Conservation (phyloP, 2,113 vertebrate species). For the Danio rerio region DNA sequence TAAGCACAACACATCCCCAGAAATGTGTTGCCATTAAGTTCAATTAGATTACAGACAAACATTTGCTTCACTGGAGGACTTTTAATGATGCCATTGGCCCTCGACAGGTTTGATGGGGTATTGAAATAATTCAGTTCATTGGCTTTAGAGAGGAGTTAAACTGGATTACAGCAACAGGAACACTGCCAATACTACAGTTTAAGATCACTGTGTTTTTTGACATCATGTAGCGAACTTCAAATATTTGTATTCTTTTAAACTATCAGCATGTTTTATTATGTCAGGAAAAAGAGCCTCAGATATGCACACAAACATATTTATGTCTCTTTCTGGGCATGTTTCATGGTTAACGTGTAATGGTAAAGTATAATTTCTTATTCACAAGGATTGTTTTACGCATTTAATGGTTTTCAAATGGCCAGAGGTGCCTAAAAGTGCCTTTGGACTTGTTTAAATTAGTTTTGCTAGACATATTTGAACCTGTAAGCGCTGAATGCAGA, state of each 20-base stretch:
- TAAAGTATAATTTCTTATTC: constrained; percentile 12
- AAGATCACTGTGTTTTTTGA: not conserved
- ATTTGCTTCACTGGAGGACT: not conserved
- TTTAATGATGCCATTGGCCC: not conserved
- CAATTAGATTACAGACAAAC: constrained; percentile 39
- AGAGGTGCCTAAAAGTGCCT: not conserved
- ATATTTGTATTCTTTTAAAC: too few relatives aligned
- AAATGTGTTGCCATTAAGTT: not conserved
- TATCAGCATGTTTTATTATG: not conserved
- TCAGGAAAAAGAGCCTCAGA: too few relatives aligned
- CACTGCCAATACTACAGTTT: not conserved
- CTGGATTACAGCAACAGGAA: not conserved
- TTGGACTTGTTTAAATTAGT: not conserved
- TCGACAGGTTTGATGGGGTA: not conserved
- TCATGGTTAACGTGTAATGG: too few relatives aligned
- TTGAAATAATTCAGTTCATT: not conserved
- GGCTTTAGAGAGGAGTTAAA: constrained; percentile 14
- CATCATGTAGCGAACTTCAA: not conserved
- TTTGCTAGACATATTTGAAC: not conserved
- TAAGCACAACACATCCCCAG: constrained; percentile 3
- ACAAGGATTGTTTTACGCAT: not conserved
- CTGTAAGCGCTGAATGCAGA: not conserved
- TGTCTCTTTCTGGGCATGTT: too few relatives aligned
- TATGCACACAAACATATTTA: too few relatives aligned
- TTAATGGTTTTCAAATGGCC: not conserved